phyloP scores from a whole-genome alignment of 2,113 vertebrate genomes.

The Oceanodroma tethys region DNA sequence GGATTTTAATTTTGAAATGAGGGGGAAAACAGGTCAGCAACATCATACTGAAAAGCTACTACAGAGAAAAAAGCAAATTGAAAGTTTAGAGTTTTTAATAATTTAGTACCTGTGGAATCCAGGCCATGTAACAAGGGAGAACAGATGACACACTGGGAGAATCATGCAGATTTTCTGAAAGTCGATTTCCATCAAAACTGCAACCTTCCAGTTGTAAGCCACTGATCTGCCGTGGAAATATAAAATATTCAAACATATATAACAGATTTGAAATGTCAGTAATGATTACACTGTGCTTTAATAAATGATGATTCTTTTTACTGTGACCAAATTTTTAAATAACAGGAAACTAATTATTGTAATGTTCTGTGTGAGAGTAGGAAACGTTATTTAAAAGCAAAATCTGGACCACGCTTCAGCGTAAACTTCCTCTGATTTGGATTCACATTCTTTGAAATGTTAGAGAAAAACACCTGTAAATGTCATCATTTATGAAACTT shows the following conservation, averaged over 20 bases:
- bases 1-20: background rate
- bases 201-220: constrained; percentile 94
- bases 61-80: constrained; percentile 18
- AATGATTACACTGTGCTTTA: background rate
- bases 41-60: background rate
- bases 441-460: constrained; percentile 20
- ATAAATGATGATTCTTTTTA: background rate
- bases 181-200: constrained; percentile 88
- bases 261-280: background rate
- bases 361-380: constrained; percentile 5
- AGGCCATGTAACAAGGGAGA: constrained; percentile 91
- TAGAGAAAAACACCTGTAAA: constrained; percentile 12
- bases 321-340: background rate
- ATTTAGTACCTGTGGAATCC: constrained; percentile 87
- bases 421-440: constrained; percentile 8
- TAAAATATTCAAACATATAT: background rate
- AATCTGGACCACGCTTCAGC: background rate
- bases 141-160: constrained; percentile 92
- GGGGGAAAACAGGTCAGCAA: constrained; percentile 25
- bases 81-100: constrained; percentile 49
- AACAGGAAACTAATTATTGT: constrained; percentile 36
- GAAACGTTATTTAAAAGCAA: constrained; percentile 19
- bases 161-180: constrained; percentile 91
- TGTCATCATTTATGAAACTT: constrained; percentile 10
- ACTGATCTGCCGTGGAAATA: constrained; percentile 78